A percentile compares a stretch with the other conserved stretches of the same genome.
phyloP scores from a whole-genome alignment of 2,113 vertebrate genomes.

The Girardinichthys multiradiatus region DNA sequence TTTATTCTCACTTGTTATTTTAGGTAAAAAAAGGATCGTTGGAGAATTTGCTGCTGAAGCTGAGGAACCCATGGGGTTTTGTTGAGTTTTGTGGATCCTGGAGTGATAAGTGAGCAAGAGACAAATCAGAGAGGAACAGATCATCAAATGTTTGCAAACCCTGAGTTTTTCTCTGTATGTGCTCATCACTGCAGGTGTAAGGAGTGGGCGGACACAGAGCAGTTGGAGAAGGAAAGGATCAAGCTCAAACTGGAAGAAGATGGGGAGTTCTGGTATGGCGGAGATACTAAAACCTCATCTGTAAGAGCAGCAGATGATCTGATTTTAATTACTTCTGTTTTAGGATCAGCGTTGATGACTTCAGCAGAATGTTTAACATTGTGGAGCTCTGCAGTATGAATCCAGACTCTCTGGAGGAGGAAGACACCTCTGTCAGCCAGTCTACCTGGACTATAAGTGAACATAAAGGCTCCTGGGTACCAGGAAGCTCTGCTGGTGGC shows the following conservation, averaged over 20 bases:
- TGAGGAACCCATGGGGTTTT: constrained; percentile 87
- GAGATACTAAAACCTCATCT: background rate
- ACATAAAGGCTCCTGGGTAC: constrained; percentile 75
- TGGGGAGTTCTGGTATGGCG: constrained; percentile 83
- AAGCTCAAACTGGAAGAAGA: constrained; percentile 77
- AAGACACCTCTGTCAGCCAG: background rate
- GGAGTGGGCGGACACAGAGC: constrained; percentile 75
- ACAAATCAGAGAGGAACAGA: background rate
- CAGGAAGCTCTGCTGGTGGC: constrained; percentile 80
- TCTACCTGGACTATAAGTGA: constrained; percentile 74
- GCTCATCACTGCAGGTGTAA: constrained; percentile 64
- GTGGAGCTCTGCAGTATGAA: constrained; percentile 82
- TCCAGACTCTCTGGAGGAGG: constrained; percentile 68
- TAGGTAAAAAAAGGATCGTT: constrained; percentile 69
- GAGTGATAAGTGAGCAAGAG: constrained; percentile 81
- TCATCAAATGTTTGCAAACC: background rate
- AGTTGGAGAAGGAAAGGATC: constrained; percentile 72
- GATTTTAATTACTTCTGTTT: background rate
- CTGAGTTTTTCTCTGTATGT: constrained; percentile 5
- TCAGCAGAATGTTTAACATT: constrained; percentile 71
- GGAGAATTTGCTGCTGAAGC: constrained; percentile 71
- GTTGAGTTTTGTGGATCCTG: constrained; percentile 82
- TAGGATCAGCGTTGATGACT: constrained; percentile 81
- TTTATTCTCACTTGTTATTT: constrained; percentile 1
- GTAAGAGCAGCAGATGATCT: background rate